These are phyloP conservation scores for Axis porcinus DNA, from an alignment of 2,113 vertebrate species.

Conservation along the genomic window DNA sequence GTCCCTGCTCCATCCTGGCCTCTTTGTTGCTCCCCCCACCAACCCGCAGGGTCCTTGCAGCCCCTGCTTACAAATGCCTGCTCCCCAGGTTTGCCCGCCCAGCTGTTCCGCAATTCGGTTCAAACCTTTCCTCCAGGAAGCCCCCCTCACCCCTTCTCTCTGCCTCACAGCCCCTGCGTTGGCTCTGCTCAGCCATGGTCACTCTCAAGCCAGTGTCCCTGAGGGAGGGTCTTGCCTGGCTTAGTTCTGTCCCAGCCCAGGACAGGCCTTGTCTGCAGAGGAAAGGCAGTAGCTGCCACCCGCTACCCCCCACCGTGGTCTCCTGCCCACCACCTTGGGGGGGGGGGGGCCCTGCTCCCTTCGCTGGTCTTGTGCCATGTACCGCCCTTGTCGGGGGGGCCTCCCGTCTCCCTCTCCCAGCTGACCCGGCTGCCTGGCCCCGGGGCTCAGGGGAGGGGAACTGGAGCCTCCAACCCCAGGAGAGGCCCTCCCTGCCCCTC, in stretches of 20 bases:
- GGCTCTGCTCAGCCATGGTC: fast-evolving
- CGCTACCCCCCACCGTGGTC: not conserved
- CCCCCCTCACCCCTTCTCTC: not conserved
- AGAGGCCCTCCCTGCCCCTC: no score
- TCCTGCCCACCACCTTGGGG: not conserved
- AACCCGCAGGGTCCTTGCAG: not conserved
- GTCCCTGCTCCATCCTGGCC: not conserved
- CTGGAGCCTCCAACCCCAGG: not conserved
- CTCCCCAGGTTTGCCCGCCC: not conserved
- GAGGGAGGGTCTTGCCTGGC: not conserved
- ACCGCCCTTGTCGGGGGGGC: not conserved
- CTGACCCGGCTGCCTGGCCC: not conserved
- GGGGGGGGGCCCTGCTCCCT: no score
- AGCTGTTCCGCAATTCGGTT: fast-evolving
- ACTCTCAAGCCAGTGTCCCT: not conserved
- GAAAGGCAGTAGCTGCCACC: not conserved
- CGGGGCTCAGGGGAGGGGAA: not conserved
- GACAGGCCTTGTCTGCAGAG: not conserved
- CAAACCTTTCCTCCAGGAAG: not conserved
- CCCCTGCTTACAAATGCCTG: not conserved
- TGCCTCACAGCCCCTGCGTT: not conserved
- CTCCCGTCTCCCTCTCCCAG: not conserved
- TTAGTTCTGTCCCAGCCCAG: not conserved
- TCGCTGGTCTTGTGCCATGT: not conserved
- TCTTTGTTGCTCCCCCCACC: not conserved